Conservation (phyloP, 2,113 vertebrate genomes). For the Chrysemys picta region DNA sequence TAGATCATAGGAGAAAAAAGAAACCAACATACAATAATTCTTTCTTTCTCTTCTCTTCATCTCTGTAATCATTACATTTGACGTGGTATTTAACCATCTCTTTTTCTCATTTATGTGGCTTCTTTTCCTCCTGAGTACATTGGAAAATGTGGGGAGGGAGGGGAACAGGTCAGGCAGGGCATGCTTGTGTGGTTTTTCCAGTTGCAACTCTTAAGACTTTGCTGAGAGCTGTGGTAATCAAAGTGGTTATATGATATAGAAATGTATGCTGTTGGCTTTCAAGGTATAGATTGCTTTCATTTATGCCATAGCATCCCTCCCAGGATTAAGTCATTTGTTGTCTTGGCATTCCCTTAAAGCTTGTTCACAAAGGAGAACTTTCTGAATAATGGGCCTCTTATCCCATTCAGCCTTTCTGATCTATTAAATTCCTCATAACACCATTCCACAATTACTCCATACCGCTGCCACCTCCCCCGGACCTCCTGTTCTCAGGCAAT, state of each 20-base stretch:
- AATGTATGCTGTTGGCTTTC: constrained; percentile 54
- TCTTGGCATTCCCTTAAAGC: constrained; percentile 57
- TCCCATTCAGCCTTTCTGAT: constrained; percentile 64
- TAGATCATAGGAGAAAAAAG: neutral
- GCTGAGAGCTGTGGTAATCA: constrained; percentile 11
- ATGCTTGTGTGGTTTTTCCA: neutral
- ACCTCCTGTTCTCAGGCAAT: constrained; percentile 53
- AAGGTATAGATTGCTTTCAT: constrained; percentile 61
- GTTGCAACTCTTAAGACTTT: constrained; percentile 39
- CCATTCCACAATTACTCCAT: constrained; percentile 55
- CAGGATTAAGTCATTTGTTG: constrained; percentile 72
- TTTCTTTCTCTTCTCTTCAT: neutral
- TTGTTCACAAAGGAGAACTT: constrained; percentile 64
- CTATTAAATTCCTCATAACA: constrained; percentile 59
- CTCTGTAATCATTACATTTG: neutral
- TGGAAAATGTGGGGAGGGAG: constrained; percentile 1
- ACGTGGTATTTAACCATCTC: neutral
- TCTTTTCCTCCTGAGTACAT: neutral
- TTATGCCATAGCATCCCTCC: constrained; percentile 29
- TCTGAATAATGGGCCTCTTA: constrained; percentile 63
- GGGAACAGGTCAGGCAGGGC: neutral
- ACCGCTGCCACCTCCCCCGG: constrained; percentile 11
- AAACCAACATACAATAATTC: neutral
- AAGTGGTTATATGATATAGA: constrained; percentile 43
- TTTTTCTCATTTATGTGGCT: neutral